A percentile compares a stretch with the other conserved stretches of the same genome.
These are phyloP conservation scores for Saccostrea echinata DNA, from an alignment of 1,140 invertebrate species.

Conservation along the genomic window DNA sequence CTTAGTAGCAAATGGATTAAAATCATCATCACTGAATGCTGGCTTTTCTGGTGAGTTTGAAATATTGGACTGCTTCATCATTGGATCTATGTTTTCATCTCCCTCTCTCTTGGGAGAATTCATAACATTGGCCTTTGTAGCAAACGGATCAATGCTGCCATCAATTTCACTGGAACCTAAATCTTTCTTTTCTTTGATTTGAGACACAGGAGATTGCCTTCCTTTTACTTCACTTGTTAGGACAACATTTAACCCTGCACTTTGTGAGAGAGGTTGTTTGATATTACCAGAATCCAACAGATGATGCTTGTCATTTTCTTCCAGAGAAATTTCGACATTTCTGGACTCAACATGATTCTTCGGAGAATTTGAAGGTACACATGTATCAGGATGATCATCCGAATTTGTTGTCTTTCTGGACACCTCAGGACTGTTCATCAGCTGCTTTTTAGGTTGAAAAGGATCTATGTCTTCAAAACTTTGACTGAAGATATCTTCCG, in stretches of 20 bases:
- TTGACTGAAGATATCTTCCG: conserved; percentile 31
- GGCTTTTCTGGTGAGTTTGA: not conserved
- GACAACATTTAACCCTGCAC: not conserved
- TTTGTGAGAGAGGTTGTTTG: not conserved
- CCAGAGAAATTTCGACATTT: not conserved
- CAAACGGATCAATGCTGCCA: not conserved
- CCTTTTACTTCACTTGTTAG: not conserved
- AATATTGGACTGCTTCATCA: not conserved
- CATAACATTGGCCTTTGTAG: not conserved
- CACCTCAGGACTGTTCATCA: conserved; percentile 34
- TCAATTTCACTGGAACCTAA: not conserved
- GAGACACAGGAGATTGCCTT: not conserved
- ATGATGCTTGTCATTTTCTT: not conserved
- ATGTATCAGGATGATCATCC: not conserved
- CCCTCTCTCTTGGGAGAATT: not conserved
- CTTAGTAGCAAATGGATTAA: conserved; percentile 51
- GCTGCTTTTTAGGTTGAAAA: conserved; percentile 25
- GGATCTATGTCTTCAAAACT: conserved; percentile 52
- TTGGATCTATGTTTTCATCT: not conserved
- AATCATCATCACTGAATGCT: not conserved
- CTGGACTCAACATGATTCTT: not conserved
- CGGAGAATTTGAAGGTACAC: not conserved
- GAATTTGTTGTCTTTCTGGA: not conserved
- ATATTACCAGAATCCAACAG: not conserved
- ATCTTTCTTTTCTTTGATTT: not conserved